These are phyloP conservation scores for Cordilura impudica DNA, from an alignment of 2,888 invertebrate genomes.

Conservation along the genomic window DNA sequence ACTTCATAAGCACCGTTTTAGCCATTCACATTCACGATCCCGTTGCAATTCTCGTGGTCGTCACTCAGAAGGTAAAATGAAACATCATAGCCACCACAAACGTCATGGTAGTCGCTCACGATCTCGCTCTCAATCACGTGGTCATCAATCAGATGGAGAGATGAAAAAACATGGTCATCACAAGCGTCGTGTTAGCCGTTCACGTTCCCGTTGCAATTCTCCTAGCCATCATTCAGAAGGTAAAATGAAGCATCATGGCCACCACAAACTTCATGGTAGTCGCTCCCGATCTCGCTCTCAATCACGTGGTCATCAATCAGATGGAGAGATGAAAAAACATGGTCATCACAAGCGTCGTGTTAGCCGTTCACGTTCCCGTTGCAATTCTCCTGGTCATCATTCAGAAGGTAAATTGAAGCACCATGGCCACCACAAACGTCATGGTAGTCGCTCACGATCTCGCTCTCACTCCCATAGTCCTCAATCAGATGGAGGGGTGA, in stretches of 20 bases:
- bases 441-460: constrained; percentile 23
- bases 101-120: constrained; percentile 23
- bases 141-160: background rate
- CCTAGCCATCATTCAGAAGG: background rate
- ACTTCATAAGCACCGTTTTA: constrained; percentile 10
- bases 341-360: background rate
- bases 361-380: constrained; percentile 28
- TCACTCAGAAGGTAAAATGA: background rate
- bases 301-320: constrained; percentile 3
- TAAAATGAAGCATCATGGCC: background rate
- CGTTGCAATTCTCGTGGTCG: constrained; percentile 9
- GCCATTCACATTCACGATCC: constrained; percentile 27
- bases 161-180: constrained; percentile 19
- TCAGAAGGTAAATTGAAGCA: background rate
- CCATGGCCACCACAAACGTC: constrained; percentile 14
- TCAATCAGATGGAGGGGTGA: background rate
- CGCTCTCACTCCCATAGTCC: background rate
- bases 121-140: constrained; percentile 13
- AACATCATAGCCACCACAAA: background rate
- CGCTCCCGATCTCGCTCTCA: constrained; percentile 38
- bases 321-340: background rate
- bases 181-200: constrained; percentile 16
- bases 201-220: constrained; percentile 15
- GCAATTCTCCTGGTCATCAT: constrained; percentile 5
- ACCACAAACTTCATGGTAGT: background rate